Percentiles rank a stretch among this genome's conserved stretches.
phyloP scores from a whole-genome alignment of 2,888 invertebrate species.

The Caenorhabditis becei region DNA sequence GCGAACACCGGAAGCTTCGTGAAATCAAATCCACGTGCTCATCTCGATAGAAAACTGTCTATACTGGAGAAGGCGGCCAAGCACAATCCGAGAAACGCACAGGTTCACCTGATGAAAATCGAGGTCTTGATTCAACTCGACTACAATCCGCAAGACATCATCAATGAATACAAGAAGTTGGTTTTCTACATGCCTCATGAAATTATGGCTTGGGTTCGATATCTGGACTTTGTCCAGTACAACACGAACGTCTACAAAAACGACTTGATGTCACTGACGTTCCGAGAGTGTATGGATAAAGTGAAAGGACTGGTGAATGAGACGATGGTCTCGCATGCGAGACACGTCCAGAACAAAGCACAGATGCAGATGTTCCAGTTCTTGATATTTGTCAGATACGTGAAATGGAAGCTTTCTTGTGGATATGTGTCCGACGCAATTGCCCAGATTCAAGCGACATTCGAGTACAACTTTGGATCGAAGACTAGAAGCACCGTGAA shows the following conservation, averaged over 20 bases:
- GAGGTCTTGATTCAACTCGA: conserved; percentile 25
- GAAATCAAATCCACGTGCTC: background rate
- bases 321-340: conserved; percentile 22
- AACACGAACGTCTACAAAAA: conserved; percentile 8
- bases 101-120: conserved; percentile 20
- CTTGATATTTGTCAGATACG: conserved; percentile 25
- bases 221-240: conserved; percentile 46
- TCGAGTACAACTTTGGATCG: conserved; percentile 39
- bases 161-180: background rate
- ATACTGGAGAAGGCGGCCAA: conserved; percentile 20
- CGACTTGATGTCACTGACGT: background rate
- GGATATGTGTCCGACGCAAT: conserved; percentile 24
- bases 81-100: background rate
- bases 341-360: conserved; percentile 10
- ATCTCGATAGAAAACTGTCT: conserved; percentile 13
- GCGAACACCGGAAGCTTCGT: background rate
- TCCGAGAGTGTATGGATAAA: conserved; percentile 7
- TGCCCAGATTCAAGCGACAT: conserved; percentile 48
- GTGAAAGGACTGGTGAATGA: background rate
- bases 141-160: no score
- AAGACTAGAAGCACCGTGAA: no score
- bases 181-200: conserved; percentile 31
- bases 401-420: conserved; percentile 41
- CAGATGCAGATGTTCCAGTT: conserved; percentile 21
- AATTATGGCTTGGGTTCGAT: conserved; percentile 28